Percentiles rank a stretch among this genome's conserved stretches.
Evolutionary conservation across 2,888 invertebrate species (phyloP).

Genomic region (Amorpha juglandis): DNA sequence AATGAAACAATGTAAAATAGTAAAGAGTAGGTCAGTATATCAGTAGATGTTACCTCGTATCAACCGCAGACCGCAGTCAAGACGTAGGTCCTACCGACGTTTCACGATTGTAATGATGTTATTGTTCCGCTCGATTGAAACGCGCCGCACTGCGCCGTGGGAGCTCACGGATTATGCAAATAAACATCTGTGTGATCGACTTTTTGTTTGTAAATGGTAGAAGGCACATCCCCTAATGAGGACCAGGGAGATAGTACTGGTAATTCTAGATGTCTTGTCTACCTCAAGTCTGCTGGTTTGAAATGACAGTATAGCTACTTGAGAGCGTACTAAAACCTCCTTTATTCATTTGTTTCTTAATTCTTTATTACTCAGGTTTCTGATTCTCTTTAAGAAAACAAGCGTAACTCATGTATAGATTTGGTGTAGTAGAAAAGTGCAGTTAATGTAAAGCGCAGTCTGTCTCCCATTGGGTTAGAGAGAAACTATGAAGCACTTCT

Average conservation of each 20-base stretch:
- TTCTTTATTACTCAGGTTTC: no score
- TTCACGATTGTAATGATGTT: conserved; percentile 16
- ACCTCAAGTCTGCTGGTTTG: no score
- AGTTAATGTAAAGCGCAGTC: no score
- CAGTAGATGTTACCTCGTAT: not conserved
- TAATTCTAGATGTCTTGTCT: no score
- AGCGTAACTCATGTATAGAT: no score
- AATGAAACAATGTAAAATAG: not conserved
- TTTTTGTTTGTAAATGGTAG: not conserved
- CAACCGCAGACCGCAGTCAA: conserved; percentile 16
- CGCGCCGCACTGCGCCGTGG: no score
- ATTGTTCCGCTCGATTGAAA: conserved; percentile 20
- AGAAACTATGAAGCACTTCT: no score
- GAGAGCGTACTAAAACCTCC: no score
- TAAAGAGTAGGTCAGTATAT: conserved; percentile 14
- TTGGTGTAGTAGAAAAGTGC: no score
- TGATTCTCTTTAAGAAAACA: no score
- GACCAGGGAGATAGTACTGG: not conserved
- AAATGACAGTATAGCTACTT: not conserved
- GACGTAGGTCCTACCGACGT: not conserved
- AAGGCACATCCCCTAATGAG: conserved; percentile 1
- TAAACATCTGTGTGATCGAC: not conserved
- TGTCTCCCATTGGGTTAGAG: no score
- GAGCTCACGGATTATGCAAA: not conserved
- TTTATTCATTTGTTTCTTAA: no score